A percentile compares a stretch with the other conserved stretches of the same genome.
Evolutionary conservation across 1,140 invertebrate species (phyloP).

Genomic region (Anoplophora glabripennis): DNA sequence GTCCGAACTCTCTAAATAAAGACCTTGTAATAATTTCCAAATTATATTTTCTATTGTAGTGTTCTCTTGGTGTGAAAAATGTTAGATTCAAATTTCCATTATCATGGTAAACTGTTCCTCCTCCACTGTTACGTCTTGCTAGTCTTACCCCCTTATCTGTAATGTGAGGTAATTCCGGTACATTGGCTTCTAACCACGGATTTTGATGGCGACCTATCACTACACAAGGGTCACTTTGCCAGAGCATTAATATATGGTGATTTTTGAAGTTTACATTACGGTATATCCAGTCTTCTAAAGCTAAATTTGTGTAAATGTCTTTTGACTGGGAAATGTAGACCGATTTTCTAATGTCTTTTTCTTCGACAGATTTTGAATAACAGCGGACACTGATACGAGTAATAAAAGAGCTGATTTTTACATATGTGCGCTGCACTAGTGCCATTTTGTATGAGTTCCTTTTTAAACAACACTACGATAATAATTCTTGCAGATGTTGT

Average conservation of each 20-base stretch:
- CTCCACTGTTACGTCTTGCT: slow-evolving; percentile 90
- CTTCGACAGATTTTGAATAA: slow-evolving; percentile 20
- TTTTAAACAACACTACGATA: slow-evolving; percentile 10
- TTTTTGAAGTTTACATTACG: slow-evolving; percentile 76
- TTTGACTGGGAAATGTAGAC: slow-evolving; percentile 89
- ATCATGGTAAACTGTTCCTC: slow-evolving; percentile 96
- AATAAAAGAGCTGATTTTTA: slow-evolving; percentile 23
- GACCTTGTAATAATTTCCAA: slow-evolving; percentile 79
- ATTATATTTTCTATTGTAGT: slow-evolving; percentile 82
- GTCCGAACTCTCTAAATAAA: slow-evolving; percentile 72
- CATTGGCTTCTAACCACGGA: slow-evolving; percentile 88
- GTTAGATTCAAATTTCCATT: slow-evolving; percentile 88
- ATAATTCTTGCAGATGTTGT: slow-evolving; percentile 32
- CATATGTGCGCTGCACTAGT: slow-evolving; percentile 33
- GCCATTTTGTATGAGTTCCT: slow-evolving; percentile 37
- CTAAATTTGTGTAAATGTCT: slow-evolving; percentile 87
- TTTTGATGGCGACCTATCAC: slow-evolving; percentile 97
- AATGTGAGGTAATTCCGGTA: slow-evolving; percentile 54
- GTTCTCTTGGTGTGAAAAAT: slow-evolving; percentile 77
- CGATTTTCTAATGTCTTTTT: slow-evolving; percentile 58
- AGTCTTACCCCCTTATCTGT: slow-evolving; percentile 64
- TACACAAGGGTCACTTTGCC: slow-evolving; percentile 89
- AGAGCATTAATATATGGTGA: slow-evolving; percentile 82
- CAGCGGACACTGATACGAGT: slow-evolving; percentile 11
- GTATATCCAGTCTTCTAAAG: slow-evolving; percentile 94